These are phyloP conservation scores for Selene dorsalis DNA, from an alignment of 2,797 vertebrate genomes.

Conservation along the genomic window DNA sequence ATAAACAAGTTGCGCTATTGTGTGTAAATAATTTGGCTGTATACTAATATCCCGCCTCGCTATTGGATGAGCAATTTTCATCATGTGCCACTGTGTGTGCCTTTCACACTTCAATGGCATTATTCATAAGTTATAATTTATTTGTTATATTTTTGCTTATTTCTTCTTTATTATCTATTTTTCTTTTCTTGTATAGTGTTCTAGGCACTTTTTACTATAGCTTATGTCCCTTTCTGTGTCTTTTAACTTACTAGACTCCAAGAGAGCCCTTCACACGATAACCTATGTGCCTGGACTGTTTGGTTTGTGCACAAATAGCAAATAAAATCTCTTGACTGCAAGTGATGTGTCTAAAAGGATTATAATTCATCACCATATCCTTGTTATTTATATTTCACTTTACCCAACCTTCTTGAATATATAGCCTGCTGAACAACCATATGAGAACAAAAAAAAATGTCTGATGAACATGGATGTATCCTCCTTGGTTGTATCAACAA, in stretches of 20 bases:
- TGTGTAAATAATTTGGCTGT: conserved; percentile 10
- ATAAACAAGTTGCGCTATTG: not conserved
- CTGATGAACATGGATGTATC: too few relatives aligned
- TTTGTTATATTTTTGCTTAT: too few relatives aligned
- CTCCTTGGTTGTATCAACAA: conserved; percentile 12
- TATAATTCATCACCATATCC: conserved; percentile 28
- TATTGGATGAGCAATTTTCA: not conserved
- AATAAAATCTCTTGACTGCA: not conserved
- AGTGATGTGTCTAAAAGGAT: conserved; percentile 20
- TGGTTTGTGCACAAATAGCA: too few relatives aligned
- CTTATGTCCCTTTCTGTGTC: too few relatives aligned
- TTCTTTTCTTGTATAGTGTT: too few relatives aligned
- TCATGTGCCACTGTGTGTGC: conserved; percentile 9
- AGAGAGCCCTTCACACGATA: too few relatives aligned
- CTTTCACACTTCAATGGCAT: too few relatives aligned
- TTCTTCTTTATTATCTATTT: too few relatives aligned
- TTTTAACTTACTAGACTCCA: too few relatives aligned
- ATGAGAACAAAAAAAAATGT: not conserved
- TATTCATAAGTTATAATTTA: too few relatives aligned
- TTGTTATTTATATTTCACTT: conserved; percentile 36
- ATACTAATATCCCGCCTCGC: not conserved
- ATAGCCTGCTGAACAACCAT: not conserved
- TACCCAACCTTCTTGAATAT: conserved; percentile 8
- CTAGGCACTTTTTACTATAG: too few relatives aligned
- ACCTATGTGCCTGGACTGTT: too few relatives aligned